A percentile compares a stretch with the other conserved stretches of the same genome.
Evolutionary conservation across 2,113 vertebrate species (phyloP).

Genomic region (Formicarius rufipectus): DNA sequence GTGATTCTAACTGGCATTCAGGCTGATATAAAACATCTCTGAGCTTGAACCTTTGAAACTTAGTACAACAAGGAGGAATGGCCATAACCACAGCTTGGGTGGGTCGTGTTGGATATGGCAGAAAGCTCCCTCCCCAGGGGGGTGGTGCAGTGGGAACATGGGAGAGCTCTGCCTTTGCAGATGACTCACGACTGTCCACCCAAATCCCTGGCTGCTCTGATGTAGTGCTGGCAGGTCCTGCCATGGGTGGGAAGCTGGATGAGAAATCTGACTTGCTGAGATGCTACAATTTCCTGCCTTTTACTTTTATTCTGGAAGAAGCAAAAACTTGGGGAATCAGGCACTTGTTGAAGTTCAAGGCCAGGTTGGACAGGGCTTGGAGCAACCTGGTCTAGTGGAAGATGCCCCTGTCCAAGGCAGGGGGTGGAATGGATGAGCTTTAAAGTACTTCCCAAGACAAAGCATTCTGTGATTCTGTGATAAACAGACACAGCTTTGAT

Average conservation of each 20-base stretch:
- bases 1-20: neutral
- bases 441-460: neutral
- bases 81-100: neutral
- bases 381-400: neutral
- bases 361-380: neutral
- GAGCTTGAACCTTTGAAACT: neutral
- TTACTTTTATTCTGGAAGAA: neutral
- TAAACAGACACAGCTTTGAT: neutral
- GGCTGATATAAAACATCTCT: neutral
- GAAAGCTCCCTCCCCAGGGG: neutral
- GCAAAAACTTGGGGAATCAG: neutral
- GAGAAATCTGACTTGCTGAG: neutral
- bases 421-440: neutral
- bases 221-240: neutral
- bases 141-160: neutral
- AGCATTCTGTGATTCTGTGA: neutral
- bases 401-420: neutral
- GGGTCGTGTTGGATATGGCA: rapidly evolving
- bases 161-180: neutral
- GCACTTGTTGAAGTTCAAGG: neutral
- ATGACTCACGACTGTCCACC: neutral
- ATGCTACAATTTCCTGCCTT: neutral
- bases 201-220: neutral
- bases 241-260: rapidly evolving
- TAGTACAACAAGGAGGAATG: neutral